Conservation (phyloP, 2,888 invertebrate genomes). For the Limnephilus lunatus region DNA sequence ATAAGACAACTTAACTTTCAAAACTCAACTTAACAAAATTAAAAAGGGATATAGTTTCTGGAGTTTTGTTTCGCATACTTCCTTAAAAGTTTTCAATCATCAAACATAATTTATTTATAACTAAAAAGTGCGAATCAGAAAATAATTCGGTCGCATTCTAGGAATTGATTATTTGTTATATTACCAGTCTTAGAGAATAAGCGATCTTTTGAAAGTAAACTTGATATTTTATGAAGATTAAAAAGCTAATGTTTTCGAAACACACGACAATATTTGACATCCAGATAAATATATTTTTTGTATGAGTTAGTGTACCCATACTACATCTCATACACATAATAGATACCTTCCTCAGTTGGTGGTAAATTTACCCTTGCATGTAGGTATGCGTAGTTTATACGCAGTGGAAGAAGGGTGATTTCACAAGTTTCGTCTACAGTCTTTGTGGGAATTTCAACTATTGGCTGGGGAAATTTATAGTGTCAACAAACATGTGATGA, state of each 20-base stretch:
- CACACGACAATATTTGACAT: neutral
- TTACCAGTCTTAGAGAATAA: too few species aligned
- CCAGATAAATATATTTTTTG: neutral
- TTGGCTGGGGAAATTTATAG: conserved; percentile 28
- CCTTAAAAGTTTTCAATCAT: too few species aligned
- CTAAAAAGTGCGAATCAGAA: too few species aligned
- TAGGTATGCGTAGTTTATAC: conserved; percentile 15
- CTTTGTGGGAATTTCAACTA: conserved; percentile 2
- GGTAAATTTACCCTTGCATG: neutral
- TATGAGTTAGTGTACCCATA: neutral
- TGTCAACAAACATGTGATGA: neutral
- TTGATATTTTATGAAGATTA: too few species aligned
- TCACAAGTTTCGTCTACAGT: conserved; percentile 3
- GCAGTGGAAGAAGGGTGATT: conserved; percentile 26
- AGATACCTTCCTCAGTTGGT: neutral
- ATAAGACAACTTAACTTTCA: too few species aligned
- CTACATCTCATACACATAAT: neutral
- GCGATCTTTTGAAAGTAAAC: too few species aligned
- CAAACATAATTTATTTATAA: too few species aligned
- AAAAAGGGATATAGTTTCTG: too few species aligned
- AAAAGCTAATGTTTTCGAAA: neutral
- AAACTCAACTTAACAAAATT: too few species aligned
- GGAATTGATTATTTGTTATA: too few species aligned
- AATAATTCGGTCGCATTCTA: too few species aligned
- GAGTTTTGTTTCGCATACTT: too few species aligned